phyloP scores from a whole-genome alignment of 2,113 vertebrate genomes.

The Prolemur simus region DNA sequence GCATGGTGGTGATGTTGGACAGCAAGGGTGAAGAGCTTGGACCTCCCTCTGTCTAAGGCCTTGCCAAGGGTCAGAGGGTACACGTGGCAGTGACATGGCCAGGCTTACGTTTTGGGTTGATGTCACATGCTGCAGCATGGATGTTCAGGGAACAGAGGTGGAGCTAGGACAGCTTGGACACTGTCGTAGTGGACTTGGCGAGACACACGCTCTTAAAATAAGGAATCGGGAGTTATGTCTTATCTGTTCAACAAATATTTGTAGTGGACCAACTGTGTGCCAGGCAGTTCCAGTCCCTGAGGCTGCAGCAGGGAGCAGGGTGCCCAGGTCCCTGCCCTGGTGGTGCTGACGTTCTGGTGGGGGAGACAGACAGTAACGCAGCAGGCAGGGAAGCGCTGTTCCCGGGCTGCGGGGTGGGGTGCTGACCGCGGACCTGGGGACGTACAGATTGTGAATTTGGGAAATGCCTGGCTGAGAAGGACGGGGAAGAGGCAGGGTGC shows the following conservation, averaged over 20 bases:
- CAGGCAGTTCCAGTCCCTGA: neutral
- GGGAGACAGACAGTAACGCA: neutral
- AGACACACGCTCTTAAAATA: neutral
- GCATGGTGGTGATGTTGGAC: neutral
- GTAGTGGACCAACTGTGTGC: neutral
- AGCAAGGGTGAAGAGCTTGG: neutral
- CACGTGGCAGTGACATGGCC: neutral
- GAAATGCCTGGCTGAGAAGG: neutral
- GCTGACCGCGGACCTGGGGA: neutral
- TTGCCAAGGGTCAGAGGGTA: neutral
- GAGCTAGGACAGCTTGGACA: rapidly evolving
- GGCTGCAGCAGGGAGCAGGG: neutral
- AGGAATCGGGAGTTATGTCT: neutral
- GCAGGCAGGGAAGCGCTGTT: neutral
- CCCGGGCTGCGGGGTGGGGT: neutral
- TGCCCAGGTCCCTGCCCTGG: neutral
- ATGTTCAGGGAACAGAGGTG: neutral
- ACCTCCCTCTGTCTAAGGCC: neutral
- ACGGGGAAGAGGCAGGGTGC: neutral
- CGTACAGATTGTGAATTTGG: neutral
- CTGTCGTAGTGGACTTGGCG: neutral
- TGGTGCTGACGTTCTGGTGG: rapidly evolving
- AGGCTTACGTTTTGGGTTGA: no score
- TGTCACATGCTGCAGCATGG: neutral
- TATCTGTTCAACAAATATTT: no score